Evolutionary conservation across 2,888 invertebrate genomes (phyloP).

Genomic region (Deroplatys truncata): DNA sequence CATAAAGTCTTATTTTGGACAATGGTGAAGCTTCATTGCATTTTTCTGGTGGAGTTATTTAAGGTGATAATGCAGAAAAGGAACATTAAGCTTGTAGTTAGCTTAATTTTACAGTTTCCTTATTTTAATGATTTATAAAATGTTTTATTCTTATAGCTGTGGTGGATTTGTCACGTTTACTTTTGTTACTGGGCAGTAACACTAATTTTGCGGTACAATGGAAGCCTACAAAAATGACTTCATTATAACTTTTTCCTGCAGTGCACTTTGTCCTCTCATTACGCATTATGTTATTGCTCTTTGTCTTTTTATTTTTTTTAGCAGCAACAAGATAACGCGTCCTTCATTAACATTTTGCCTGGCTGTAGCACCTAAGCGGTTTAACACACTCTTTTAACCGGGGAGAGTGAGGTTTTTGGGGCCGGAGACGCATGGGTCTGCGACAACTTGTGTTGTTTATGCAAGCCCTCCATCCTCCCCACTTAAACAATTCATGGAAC

Average conservation of each 20-base stretch:
- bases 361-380: background rate
- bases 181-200: background rate
- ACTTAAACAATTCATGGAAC: constrained; percentile 4
- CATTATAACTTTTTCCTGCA: background rate
- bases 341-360: background rate
- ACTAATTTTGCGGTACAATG: background rate
- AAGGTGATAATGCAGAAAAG: background rate
- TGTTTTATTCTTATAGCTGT: background rate
- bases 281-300: background rate
- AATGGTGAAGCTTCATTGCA: background rate
- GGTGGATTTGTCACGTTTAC: background rate
- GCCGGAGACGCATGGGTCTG: background rate
- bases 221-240: background rate
- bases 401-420: background rate
- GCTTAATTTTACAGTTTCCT: background rate
- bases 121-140: background rate
- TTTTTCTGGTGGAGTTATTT: background rate
- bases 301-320: background rate
- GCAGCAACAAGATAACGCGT: background rate
- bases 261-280: background rate
- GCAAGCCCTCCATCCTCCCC: background rate
- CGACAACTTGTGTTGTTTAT: constrained; percentile 11
- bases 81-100: background rate
- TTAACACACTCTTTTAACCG: constrained; percentile 2
- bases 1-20: too few relatives aligned